A percentile compares a stretch with the other conserved stretches of the same genome.
Conservation (phyloP, 2,113 vertebrate species). For the Cathartes aura region DNA sequence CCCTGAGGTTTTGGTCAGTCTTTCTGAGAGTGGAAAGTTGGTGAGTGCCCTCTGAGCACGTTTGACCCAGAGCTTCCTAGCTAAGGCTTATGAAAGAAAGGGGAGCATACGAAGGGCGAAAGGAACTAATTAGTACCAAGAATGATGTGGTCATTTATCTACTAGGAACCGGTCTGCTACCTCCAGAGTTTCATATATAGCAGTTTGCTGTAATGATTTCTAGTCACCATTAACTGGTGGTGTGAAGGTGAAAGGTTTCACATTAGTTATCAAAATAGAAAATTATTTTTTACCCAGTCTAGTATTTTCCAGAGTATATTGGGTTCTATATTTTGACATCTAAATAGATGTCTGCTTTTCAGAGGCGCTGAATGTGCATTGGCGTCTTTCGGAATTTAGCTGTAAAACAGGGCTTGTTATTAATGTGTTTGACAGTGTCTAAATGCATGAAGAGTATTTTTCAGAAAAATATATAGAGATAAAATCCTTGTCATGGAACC, state of each 20-base stretch:
- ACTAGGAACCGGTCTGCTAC: not conserved
- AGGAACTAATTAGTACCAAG: not conserved
- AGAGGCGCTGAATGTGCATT: not conserved
- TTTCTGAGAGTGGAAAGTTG: not conserved
- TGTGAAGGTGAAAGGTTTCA: not conserved
- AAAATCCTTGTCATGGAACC: not conserved
- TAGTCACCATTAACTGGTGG: not conserved
- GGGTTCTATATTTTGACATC: not conserved
- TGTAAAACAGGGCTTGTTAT: not conserved
- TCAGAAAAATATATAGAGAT: not conserved
- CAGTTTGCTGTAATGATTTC: not conserved
- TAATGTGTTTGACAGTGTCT: conserved; percentile 40
- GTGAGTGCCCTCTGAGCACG: not conserved
- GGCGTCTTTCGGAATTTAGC: not conserved
- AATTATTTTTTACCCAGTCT: not conserved
- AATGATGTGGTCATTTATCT: not conserved
- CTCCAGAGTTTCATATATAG: not conserved
- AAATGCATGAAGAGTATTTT: conserved; percentile 33
- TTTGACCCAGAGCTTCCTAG: not conserved
- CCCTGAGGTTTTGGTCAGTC: not conserved
- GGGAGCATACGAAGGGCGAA: not conserved
- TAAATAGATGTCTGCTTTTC: not conserved
- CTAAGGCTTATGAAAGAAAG: not conserved
- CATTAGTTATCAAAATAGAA: not conserved
- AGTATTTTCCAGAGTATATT: not conserved